Conservation (phyloP, 2,888 invertebrate genomes). For the Adelphocoris suturalis region DNA sequence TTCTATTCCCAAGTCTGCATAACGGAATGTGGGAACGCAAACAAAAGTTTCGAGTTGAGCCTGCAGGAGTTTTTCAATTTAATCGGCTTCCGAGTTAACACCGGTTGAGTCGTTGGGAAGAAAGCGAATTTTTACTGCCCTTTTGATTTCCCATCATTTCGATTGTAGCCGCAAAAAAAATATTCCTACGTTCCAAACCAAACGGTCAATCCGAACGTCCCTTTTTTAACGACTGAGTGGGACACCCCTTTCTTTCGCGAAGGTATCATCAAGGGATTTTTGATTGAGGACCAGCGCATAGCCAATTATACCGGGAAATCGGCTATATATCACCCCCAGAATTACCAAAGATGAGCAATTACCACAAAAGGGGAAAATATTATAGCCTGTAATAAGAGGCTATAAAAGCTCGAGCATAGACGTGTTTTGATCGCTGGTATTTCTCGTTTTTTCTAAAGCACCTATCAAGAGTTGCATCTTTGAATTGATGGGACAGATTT, state of each 20-base stretch:
- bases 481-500: constrained; percentile 37
- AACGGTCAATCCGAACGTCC: constrained; percentile 31
- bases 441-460: constrained; percentile 1
- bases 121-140: constrained; percentile 9
- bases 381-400: not conserved
- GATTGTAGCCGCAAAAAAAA: constrained; percentile 12
- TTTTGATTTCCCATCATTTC: constrained; percentile 30
- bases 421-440: not conserved
- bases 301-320: constrained; percentile 8
- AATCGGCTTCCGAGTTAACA: not conserved
- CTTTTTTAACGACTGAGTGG: constrained; percentile 23
- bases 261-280: not conserved
- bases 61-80: not conserved
- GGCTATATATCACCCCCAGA: constrained; percentile 32
- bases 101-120: not conserved
- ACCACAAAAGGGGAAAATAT: constrained; percentile 23
- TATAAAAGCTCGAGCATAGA: constrained; percentile 30
- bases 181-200: not conserved
- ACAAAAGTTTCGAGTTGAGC: not conserved
- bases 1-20: not conserved
- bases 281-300: constrained; percentile 20
- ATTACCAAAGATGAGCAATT: constrained; percentile 25
- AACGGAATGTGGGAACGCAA: constrained; percentile 1
- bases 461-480: not conserved
- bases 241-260: not conserved